A percentile compares a stretch with the other conserved stretches of the same genome.
These are phyloP conservation scores for Virgularia gustaviana DNA, from an alignment of 92 coral and sea anemone species.

Conservation along the genomic window DNA sequence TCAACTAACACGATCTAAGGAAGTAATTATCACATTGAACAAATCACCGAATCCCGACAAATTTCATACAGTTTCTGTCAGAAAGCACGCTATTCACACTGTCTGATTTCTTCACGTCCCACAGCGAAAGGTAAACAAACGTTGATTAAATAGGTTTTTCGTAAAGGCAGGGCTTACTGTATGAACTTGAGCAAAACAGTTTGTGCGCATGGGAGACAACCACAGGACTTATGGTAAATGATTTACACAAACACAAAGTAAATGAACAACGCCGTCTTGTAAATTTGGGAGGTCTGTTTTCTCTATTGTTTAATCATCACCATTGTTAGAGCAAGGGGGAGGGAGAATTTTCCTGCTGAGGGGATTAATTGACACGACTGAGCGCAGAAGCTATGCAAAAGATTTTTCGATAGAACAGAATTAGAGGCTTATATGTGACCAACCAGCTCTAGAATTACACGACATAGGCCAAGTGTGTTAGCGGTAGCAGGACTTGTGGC, in stretches of 20 bases:
- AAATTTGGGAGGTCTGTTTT: conserved; percentile 41
- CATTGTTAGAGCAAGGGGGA: conserved; percentile 29
- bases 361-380: conserved; percentile 24
- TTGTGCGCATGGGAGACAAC: too few relatives aligned
- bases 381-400: conserved; percentile 18
- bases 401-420: too few relatives aligned
- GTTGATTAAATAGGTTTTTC: neutral
- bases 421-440: too few relatives aligned
- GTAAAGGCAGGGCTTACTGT: neutral
- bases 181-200: too few relatives aligned
- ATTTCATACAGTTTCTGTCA: too few relatives aligned
- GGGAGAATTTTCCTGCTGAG: conserved; percentile 26
- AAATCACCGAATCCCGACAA: too few relatives aligned
- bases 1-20: neutral
- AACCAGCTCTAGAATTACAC: too few relatives aligned
- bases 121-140: conserved; percentile 1
- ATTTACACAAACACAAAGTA: conserved; percentile 16
- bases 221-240: conserved; percentile 24
- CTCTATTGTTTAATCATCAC: conserved; percentile 40
- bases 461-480: too few relatives aligned
- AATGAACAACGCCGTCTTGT: conserved; percentile 19
- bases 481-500: too few relatives aligned
- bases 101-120: neutral
- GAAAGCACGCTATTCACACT: neutral
- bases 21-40: neutral